Conservation (phyloP, 1,140 invertebrate species). For the Drosophila funebris region DNA sequence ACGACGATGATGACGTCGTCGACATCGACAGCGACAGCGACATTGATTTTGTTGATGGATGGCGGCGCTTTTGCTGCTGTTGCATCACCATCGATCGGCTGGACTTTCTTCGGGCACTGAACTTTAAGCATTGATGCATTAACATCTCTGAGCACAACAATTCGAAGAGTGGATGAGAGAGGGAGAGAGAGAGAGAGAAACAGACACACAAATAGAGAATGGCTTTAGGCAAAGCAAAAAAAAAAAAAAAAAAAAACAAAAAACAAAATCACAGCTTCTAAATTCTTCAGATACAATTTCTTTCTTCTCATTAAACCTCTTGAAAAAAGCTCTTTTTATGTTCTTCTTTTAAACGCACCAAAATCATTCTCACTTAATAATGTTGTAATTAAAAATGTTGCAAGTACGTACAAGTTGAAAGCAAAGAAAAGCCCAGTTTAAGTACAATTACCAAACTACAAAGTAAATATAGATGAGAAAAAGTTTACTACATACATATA, state of each 20-base stretch:
- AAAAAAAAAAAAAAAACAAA: background rate
- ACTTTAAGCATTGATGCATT: conserved; percentile 16
- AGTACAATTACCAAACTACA: conserved; percentile 51
- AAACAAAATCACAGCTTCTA: background rate
- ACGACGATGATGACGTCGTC: background rate
- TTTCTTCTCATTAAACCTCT: background rate
- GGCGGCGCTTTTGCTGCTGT: conserved; percentile 31
- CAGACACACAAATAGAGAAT: conserved; percentile 33
- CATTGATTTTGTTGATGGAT: conserved; percentile 4
- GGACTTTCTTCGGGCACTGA: conserved; percentile 25
- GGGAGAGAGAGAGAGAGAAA: conserved; percentile 20
- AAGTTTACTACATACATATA: conserved; percentile 27
- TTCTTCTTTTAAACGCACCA: background rate
- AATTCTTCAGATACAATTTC: background rate
- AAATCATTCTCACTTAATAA: background rate
- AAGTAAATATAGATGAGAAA: conserved; percentile 40
- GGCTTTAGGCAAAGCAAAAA: conserved; percentile 19
- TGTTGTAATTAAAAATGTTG: background rate
- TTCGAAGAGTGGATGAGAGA: background rate
- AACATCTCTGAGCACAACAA: conserved; percentile 10
- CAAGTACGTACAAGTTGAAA: conserved; percentile 53
- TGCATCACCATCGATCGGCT: conserved; percentile 34
- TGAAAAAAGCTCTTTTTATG: conserved; percentile 46
- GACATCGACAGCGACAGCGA: background rate
- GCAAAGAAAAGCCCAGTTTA: conserved; percentile 42